Percentiles rank a stretch among this genome's conserved stretches.
Evolutionary conservation across 2,113 vertebrate genomes (phyloP).

Genomic region (Shinisaurus crocodilurus): DNA sequence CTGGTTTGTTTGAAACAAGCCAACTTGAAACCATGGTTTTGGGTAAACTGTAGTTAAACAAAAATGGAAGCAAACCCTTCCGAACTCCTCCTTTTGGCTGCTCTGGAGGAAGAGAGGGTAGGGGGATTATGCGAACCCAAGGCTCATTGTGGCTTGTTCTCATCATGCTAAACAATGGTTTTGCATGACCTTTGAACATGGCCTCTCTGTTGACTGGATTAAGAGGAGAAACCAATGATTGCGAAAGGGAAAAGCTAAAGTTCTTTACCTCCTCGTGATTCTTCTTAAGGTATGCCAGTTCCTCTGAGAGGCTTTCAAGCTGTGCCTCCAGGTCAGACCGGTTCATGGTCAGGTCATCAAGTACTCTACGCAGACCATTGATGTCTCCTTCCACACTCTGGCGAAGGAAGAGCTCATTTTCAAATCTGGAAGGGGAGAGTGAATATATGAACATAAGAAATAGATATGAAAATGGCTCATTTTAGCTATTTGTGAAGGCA

Average conservation of each 20-base stretch:
- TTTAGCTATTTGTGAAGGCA: not conserved
- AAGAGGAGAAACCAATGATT: not conserved
- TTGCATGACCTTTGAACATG: not conserved
- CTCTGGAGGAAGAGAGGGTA: not conserved
- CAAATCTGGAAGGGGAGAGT: conserved; percentile 69
- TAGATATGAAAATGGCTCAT: not conserved
- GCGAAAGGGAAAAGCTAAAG: not conserved
- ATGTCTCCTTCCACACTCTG: conserved; percentile 83
- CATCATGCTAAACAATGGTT: not conserved
- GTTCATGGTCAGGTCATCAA: conserved; percentile 78
- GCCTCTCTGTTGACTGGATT: not conserved
- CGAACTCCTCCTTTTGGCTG: not conserved
- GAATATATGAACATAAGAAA: not conserved
- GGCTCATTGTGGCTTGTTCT: not conserved
- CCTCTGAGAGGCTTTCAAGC: conserved; percentile 85
- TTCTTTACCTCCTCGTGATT: conserved; percentile 86
- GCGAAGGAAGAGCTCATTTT: conserved; percentile 81
- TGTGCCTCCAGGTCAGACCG: conserved; percentile 83
- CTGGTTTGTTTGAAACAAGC: too few relatives aligned
- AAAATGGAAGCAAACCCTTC: not conserved
- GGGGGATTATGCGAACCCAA: not conserved
- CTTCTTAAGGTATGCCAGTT: conserved; percentile 85
- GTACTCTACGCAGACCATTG: conserved; percentile 72
- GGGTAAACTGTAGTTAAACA: not conserved
- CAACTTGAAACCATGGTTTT: not conserved